Evolutionary conservation across 2,888 invertebrate genomes (phyloP).

Genomic region (Drosophila eohydei): DNA sequence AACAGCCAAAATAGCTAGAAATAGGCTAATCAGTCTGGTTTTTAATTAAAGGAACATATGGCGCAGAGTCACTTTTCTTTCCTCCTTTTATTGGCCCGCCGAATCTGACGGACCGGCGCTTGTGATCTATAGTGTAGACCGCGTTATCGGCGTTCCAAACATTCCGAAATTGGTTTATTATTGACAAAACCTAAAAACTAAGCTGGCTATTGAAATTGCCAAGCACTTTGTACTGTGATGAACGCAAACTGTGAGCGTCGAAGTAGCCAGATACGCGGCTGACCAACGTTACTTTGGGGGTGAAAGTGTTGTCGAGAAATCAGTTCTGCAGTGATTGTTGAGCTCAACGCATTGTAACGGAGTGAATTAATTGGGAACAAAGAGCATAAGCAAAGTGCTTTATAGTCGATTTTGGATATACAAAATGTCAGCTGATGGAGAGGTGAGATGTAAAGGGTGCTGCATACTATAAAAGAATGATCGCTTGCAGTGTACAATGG

Average conservation of each 20-base stretch:
- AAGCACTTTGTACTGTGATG: constrained; percentile 22
- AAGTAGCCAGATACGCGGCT: constrained; percentile 8
- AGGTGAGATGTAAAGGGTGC: constrained; percentile 32
- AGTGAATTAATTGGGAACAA: constrained; percentile 7
- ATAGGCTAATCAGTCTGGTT: constrained; percentile 38
- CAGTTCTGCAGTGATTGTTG: constrained; percentile 43
- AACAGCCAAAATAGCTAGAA: constrained; percentile 23
- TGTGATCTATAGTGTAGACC: constrained; percentile 46
- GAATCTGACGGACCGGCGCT: constrained; percentile 28
- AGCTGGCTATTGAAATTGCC: constrained; percentile 21
- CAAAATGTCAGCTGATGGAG: constrained; percentile 35
- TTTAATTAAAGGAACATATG: constrained; percentile 65
- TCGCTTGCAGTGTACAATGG: constrained; percentile 2
- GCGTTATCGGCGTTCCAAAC: constrained; percentile 38
- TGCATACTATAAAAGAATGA: not conserved
- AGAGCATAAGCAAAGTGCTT: not conserved
- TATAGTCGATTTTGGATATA: not conserved
- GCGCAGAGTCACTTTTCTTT: constrained; percentile 16
- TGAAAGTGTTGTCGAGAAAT: constrained; percentile 13
- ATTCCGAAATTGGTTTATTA: constrained; percentile 42
- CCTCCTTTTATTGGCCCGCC: constrained; percentile 29
- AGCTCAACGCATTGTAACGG: constrained; percentile 25
- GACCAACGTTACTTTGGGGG: constrained; percentile 44
- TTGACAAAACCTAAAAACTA: constrained; percentile 30
- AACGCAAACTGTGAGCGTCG: constrained; percentile 11